Base-by-base conservation (phyloP, 2,113 vertebrate genomes). In the Colistium nudipinnis region DNA sequence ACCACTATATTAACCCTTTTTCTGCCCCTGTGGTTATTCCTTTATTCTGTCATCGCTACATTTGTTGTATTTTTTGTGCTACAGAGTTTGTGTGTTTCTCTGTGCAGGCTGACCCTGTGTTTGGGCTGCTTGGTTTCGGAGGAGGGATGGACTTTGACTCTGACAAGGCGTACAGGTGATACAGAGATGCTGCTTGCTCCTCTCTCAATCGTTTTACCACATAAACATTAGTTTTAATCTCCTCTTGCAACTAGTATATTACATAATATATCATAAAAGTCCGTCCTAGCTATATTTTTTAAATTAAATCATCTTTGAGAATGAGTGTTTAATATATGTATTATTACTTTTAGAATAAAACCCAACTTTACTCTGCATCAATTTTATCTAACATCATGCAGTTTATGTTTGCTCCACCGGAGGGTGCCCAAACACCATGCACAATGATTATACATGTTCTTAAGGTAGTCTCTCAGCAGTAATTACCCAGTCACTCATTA, bases 111-210 rank as follows among this genome's bases (percentile, higher is more conserved):
- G 93, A 95, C 38, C 90, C 95, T 4, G 68, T 95, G 68, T 84
- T 94, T 9, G 94, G 95, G n/a, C 74, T 96, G 71, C 87, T 97
- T 56, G 95, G 94, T 39, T 93, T 97, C 0, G 94, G 94, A 69
- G 93, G 93, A 28, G 93, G 95, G 33, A 95, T 97, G 95, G 96
- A 98, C 86, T 97, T 98, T 25, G 95, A 98, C 73, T 98, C 96
- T 0, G 94, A 96, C 51, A 96, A 96, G 70, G 96, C 96, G 0
- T 98, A 98, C 91, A 95, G 96, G 96, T 95, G 51, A 85, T 86
- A 10, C 39, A 38, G n/a, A 38, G 28, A 59, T 16, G 1, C 12
- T 33, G 16, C 12, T 4, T 2, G 25, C 47, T 54, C 41, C 45
- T 49, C 41, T 53, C 41, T 53, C 2, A 25, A 1, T 31, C 17